Conservation (phyloP, 2,797 vertebrate species). For the Phrynocephalus vlangalii region DNA sequence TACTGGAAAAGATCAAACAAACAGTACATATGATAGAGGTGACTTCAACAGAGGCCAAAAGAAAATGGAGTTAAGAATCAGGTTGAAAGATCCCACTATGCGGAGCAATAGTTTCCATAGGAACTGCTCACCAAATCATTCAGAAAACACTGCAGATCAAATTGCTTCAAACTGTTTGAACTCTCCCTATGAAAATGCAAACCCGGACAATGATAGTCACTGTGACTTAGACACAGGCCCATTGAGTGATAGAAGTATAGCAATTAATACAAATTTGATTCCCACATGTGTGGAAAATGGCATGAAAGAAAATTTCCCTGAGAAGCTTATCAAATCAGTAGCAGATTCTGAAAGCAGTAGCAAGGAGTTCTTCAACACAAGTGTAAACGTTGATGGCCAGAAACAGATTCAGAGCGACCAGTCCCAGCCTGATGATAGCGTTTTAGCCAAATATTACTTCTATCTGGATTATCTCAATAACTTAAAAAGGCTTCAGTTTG, state of each 20-base stretch:
- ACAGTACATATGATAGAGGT: neutral
- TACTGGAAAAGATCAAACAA: neutral
- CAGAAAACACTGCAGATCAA: neutral
- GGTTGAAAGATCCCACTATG: neutral
- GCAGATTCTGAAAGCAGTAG: neutral
- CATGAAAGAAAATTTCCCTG: constrained; percentile 1
- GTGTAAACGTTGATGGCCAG: neutral
- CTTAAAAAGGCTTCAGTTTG: constrained; percentile 28
- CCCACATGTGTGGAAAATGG: neutral
- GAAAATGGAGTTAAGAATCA: constrained; percentile 4
- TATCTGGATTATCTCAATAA: constrained; percentile 66
- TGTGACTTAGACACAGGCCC: constrained; percentile 8
- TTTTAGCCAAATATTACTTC: constrained; percentile 75
- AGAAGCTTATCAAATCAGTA: neutral
- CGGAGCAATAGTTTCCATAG: neutral
- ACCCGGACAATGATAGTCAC: neutral
- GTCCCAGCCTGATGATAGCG: constrained; percentile 34
- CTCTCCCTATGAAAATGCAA: neutral
- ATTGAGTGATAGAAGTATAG: neutral
- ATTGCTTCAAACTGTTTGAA: neutral
- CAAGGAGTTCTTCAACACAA: neutral
- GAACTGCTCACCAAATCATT: constrained; percentile 5
- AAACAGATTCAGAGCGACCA: constrained; percentile 1
- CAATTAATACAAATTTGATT: neutral
- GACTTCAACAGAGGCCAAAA: neutral